Base-by-base conservation (phyloP, 2,888 invertebrate species). In the Xestia ashworthii region DNA sequence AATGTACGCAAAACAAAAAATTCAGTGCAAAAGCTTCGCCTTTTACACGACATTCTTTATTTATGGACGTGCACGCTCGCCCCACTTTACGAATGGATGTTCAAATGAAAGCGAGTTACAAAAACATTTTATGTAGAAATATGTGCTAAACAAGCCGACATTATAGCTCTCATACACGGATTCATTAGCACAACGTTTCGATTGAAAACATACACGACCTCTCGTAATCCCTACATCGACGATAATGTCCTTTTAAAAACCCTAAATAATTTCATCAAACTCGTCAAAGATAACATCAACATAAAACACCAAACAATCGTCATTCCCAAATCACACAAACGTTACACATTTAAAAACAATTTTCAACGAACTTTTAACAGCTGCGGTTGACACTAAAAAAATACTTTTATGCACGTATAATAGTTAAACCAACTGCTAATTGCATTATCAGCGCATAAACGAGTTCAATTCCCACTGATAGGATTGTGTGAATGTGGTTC, bases 1-100 rank as follows among this genome's bases (percentile, higher is more conserved):
- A 89, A 92, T 87, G 81, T 91, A 90, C 88, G 90, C 89, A 92
- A 90, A 91, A 89, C 90, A 88, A 91, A 89, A 91, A 90, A 89
- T 88, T 88, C 88, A 81, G 87, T 89, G 90, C 84, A 89, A 90
- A 90, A 89, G 89, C 90, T 84, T 84, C 87, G 83, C 90, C 88
- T 91, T 91, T 91, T 90, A 92, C 92, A 91, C 88, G 92, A 91
- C 93, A 93, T 94, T 92, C 89, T 89, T 92, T 93, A 94, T 94
- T 94, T 92, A 94, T 93, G 91, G 88, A 83, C 85, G 87, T 89
- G 87, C 93, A 91, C 92, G 93, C 91, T 89, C 87, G 93, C 89
- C 89, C 93, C 90, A 92, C 92, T 93, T 93, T 90, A 90, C 91
- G 90, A 92, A 92, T 93, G 90, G 89, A 90, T 90, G 90, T 91